phyloP scores from a whole-genome alignment of 1,140 invertebrate genomes.

The Bactericera cockerelli region DNA sequence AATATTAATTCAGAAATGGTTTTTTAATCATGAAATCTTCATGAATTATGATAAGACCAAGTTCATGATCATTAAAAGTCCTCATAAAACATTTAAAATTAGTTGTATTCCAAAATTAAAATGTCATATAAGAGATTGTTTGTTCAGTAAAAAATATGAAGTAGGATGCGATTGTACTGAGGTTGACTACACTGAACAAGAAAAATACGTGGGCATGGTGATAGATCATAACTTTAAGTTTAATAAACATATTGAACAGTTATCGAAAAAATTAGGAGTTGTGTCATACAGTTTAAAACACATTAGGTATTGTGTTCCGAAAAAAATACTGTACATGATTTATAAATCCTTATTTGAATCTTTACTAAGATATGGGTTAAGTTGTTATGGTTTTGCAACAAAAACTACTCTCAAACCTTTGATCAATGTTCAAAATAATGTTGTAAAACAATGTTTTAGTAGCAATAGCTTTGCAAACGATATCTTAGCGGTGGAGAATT shows the following conservation, averaged over 20 bases:
- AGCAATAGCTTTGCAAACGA: neutral
- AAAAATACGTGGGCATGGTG: neutral
- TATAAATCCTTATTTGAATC: constrained; percentile 1
- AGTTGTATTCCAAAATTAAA: neutral
- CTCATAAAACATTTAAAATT: neutral
- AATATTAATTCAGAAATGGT: neutral
- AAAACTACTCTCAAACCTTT: neutral
- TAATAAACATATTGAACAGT: neutral
- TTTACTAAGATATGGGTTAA: neutral
- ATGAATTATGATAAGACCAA: neutral
- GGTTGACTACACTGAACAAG: neutral
- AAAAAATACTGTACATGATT: neutral
- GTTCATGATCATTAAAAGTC: neutral
- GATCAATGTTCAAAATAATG: neutral
- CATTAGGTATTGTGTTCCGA: neutral
- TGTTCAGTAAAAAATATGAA: neutral
- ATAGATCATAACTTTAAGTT: neutral
- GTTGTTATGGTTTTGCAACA: neutral
- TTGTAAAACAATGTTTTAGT: neutral
- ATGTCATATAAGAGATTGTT: neutral
- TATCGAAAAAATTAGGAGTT: neutral
- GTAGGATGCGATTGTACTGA: neutral
- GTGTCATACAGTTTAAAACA: neutral
- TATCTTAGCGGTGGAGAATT: neutral
- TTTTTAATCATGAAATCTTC: neutral